Base-by-base conservation (phyloP, 2,797 vertebrate genomes). In the Oreortyx pictus region DNA sequence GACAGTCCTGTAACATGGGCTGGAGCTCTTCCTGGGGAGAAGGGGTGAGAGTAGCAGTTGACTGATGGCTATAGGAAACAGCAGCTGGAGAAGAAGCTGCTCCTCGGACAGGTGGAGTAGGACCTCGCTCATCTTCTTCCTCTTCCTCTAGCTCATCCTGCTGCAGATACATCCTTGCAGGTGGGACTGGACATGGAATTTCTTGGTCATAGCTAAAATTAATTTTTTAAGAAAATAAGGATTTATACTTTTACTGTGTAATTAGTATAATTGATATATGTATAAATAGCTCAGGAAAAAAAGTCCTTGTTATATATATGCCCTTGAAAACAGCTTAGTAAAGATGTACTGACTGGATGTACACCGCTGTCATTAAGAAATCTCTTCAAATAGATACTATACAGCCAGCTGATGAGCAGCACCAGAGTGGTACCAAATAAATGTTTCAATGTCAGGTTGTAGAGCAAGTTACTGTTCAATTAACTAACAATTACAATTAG, bases 61-160 rank as follows among this genome's bases (percentile, higher is more conserved):
- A 99, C 96, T 99, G 99, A 95, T 99, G 99, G 93, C 99, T 99
- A 60, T 99, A 99, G 74, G 99, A 99, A 70, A 99, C 98, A 4
- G 99, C 99, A 1, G 99, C 99, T 23, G 99, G 99, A 76, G 99
- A 99, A 17, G 99, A 99, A 49, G 99, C 99, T 24, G 99, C 98
- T 60, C 99, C 99, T 46, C 99, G 97, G 33, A 99, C 97, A 11
- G 99, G 99, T 20, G 99, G 99, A 6, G 99, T 99, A 77, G 99
- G 99, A 17, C 99, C 99, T 89, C 99, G 97, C 93, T 99, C 99
- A 94, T 99, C 98, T 93, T 99, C 98, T 82, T 99, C 98, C 85
- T 99, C 99, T 93, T 98, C 98, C 96, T 99, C 98, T 72, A 99
- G 97, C 82, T 99, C 99, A 89, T 99, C 98, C 90, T 99, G 99